Conservation (phyloP, 2,113 vertebrate species). For the Oreochromis spilurus region DNA sequence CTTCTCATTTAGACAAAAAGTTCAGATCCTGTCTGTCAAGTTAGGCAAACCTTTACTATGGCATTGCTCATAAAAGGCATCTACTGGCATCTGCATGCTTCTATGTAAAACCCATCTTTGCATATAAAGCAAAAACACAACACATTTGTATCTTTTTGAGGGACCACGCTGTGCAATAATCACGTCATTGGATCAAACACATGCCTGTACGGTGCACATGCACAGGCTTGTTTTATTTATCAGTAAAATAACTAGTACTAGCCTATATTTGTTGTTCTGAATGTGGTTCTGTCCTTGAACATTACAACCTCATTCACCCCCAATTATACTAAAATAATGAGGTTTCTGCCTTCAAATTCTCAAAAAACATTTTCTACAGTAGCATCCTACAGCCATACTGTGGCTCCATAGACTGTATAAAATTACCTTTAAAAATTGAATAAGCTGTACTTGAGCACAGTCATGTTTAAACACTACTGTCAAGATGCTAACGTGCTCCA, state of each 20-base stretch:
- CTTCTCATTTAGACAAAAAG: background rate
- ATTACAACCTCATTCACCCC: background rate
- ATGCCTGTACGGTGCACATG: accelerated
- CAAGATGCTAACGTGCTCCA: background rate
- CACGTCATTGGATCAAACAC: background rate
- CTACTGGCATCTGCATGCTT: background rate
- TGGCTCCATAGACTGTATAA: background rate
- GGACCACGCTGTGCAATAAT: background rate
- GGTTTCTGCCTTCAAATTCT: background rate
- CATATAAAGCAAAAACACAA: background rate
- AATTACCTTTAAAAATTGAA: background rate
- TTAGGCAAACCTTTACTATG: background rate
- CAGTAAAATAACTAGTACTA: background rate
- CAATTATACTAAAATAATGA: background rate
- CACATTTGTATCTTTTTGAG: background rate
- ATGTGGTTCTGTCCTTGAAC: background rate
- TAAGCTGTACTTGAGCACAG: background rate
- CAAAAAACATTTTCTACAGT: background rate
- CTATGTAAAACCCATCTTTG: background rate
- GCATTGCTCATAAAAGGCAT: background rate
- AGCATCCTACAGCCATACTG: background rate
- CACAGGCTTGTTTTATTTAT: background rate
- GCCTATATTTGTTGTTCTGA: background rate
- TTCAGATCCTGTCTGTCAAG: background rate
- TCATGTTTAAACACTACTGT: background rate